These are phyloP conservation scores for Sminthurides bifidus DNA, from an alignment of 1,140 invertebrate genomes.

Conservation along the genomic window DNA sequence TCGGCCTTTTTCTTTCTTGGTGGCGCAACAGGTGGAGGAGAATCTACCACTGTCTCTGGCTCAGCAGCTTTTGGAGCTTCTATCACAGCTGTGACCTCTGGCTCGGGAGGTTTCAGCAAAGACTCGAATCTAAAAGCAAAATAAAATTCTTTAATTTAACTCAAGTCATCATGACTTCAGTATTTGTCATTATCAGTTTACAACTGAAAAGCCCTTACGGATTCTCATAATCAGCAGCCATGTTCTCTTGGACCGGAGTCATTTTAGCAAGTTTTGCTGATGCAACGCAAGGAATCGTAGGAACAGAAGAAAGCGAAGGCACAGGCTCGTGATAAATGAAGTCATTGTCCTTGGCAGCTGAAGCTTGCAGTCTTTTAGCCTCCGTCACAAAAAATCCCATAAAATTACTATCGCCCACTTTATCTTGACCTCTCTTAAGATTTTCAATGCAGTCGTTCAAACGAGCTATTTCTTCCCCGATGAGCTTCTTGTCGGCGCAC, in stretches of 20 bases:
- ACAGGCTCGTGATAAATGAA: conserved; percentile 95
- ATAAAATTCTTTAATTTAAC: not conserved
- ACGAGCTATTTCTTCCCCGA: conserved; percentile 87
- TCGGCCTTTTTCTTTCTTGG: conserved; percentile 4
- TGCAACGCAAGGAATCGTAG: conserved; percentile 59
- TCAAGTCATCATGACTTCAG: not conserved
- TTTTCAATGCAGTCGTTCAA: conserved; percentile 52
- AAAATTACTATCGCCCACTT: conserved; percentile 48
- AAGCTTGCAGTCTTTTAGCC: conserved; percentile 57
- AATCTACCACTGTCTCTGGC: not conserved
- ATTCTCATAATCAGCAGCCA: conserved; percentile 56
- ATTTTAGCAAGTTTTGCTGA: conserved; percentile 68
- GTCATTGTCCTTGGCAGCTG: conserved; percentile 91
- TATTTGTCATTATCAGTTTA: not conserved
- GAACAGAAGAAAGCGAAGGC: conserved; percentile 66
- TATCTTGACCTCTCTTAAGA: conserved; percentile 51
- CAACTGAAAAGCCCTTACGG: conserved; percentile 15
- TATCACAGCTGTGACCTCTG: not conserved
- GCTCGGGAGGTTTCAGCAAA: not conserved
- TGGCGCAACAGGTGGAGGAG: not conserved
- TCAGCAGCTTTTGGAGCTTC: not conserved
- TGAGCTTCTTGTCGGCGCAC: conserved; percentile 60
- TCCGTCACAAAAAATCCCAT: conserved; percentile 60
- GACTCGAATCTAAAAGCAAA: not conserved
- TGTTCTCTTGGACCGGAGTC: conserved; percentile 51